Evolutionary conservation across 2,797 vertebrate genomes (phyloP).

Genomic region (Ctenosaura bakeri): DNA sequence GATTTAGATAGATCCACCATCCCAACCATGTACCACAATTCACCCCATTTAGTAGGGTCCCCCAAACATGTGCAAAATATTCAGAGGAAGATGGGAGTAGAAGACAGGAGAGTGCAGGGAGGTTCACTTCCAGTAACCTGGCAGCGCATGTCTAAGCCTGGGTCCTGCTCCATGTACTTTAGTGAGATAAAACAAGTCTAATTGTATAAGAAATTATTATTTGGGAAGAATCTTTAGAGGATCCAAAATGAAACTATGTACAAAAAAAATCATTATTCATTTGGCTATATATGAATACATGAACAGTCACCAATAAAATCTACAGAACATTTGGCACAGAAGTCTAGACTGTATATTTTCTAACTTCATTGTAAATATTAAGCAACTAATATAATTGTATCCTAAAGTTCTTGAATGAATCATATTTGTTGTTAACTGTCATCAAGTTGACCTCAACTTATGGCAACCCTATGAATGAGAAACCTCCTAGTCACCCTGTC

Average conservation of each 20-base stretch:
- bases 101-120: too few species aligned
- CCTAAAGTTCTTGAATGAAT: constrained; percentile 12
- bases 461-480: too few species aligned
- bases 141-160: too few species aligned
- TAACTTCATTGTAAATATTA: constrained; percentile 15
- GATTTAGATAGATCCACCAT: background rate
- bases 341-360: background rate
- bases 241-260: background rate
- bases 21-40: background rate
- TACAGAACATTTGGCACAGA: constrained; percentile 6
- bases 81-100: too few species aligned
- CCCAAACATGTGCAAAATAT: too few species aligned
- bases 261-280: background rate
- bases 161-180: background rate
- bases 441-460: too few species aligned
- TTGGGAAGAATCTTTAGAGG: background rate
- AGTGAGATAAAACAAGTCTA: background rate
- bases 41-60: too few species aligned
- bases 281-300: background rate
- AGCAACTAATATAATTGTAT: background rate
- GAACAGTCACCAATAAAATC: background rate
- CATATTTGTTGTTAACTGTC: too few species aligned
- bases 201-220: background rate
- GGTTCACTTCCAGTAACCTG: too few species aligned
- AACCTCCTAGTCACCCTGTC: too few species aligned